Evolutionary conservation across 2,113 vertebrate species (phyloP).

Genomic region (Poicephalus gulielmi): DNA sequence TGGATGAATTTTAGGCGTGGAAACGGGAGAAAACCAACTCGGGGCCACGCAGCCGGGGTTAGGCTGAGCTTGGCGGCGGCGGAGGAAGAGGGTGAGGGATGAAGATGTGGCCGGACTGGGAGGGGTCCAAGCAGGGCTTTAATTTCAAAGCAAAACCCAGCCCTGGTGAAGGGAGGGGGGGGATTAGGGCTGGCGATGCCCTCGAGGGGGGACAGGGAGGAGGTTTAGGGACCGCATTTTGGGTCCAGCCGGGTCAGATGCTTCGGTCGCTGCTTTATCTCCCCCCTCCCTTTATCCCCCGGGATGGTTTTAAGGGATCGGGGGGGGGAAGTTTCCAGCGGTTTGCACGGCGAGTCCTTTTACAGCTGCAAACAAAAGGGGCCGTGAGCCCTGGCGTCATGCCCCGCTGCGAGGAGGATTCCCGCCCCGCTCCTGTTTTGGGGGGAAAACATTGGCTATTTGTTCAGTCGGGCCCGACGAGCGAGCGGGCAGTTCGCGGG

Average conservation of each 20-base stretch:
- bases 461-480: not conserved
- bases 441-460: not conserved
- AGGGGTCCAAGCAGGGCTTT: not conserved
- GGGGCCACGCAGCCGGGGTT: not conserved
- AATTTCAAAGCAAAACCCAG: not conserved
- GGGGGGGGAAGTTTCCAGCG: not conserved
- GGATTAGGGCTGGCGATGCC: not conserved
- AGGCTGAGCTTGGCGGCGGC: not conserved
- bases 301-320: not conserved
- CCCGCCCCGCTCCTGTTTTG: conserved; percentile 3
- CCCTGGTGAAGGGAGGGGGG: not conserved
- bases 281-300: not conserved
- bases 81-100: not conserved
- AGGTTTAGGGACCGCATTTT: not conserved
- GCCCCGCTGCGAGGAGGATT: conserved; percentile 72
- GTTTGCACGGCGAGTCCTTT: conserved; percentile 40
- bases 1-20: not conserved
- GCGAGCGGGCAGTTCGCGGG: not conserved
- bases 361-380: conserved; percentile 62
- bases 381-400: conserved; percentile 65
- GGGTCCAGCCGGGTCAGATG: not conserved
- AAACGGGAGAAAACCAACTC: not conserved
- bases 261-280: not conserved
- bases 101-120: not conserved
- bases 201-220: not conserved